Conservation (phyloP, 2,113 vertebrate genomes). For the Pycnonotus jocosus region DNA sequence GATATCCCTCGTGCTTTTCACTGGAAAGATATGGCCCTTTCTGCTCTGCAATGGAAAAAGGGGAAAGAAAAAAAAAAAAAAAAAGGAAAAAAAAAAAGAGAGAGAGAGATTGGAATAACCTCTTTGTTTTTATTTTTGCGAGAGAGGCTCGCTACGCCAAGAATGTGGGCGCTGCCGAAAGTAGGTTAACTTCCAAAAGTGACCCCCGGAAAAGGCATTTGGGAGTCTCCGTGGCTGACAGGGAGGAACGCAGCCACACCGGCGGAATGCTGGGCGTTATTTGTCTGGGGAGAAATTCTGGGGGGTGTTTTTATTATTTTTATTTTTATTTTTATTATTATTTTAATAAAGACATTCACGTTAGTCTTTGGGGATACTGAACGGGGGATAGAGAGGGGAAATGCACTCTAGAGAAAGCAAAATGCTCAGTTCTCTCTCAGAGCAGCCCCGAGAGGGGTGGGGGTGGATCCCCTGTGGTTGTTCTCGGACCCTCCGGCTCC, state of each 20-base stretch:
- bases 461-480: background rate
- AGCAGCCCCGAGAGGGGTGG: background rate
- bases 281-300: background rate
- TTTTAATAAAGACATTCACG: rapidly evolving
- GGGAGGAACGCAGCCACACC: background rate
- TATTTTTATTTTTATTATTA: background rate
- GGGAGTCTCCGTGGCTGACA: background rate
- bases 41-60: background rate
- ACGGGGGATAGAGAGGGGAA: rapidly evolving
- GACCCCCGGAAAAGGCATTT: background rate
- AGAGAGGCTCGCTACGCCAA: background rate
- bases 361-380: background rate
- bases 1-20: background rate
- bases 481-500: background rate
- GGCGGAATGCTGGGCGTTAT: rapidly evolving
- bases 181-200: background rate
- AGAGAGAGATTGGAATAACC: background rate
- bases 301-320: background rate
- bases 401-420: background rate
- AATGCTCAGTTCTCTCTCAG: background rate
- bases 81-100: no score
- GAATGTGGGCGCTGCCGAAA: background rate
- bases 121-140: background rate
- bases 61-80: background rate
- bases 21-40: background rate